These are phyloP conservation scores for Euleptes europaea DNA, from an alignment of 2,113 vertebrate species.

Conservation along the genomic window DNA sequence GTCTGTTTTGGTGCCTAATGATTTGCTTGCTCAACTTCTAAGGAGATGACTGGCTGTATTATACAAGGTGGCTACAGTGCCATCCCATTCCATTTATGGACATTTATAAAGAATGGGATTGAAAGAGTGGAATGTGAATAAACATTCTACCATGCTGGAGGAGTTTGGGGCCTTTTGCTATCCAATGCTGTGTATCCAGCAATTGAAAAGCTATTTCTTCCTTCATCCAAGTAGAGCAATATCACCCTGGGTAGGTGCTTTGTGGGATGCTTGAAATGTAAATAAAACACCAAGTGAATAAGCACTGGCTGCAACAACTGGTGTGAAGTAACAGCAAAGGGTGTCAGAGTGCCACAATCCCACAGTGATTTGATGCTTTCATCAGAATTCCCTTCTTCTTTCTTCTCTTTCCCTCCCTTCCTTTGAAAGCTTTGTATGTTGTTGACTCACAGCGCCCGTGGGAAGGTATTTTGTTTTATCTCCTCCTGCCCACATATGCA, in stretches of 20 bases:
- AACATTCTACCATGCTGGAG: background rate
- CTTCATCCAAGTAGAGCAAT: background rate
- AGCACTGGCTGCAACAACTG: accelerated
- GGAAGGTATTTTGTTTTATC: constrained; percentile 27
- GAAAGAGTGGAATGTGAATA: background rate
- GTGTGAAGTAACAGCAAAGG: background rate
- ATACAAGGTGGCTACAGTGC: background rate
- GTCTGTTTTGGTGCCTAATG: background rate
- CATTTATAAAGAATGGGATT: background rate
- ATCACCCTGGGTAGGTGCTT: background rate
- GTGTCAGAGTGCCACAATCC: background rate
- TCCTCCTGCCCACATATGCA: constrained; percentile 21
- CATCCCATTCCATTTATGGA: background rate
- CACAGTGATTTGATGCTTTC: background rate
- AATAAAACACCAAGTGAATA: constrained; percentile 19
- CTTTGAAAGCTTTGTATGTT: background rate
- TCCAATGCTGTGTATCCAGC: background rate
- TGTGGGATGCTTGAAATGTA: background rate
- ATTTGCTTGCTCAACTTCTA: background rate
- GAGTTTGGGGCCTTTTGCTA: background rate
- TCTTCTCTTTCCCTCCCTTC: too few species aligned
- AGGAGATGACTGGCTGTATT: background rate
- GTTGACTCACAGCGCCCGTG: background rate
- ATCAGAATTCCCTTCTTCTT: background rate
- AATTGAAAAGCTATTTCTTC: background rate